Conservation (phyloP, 2,888 invertebrate species). For the Noctua janthe region DNA sequence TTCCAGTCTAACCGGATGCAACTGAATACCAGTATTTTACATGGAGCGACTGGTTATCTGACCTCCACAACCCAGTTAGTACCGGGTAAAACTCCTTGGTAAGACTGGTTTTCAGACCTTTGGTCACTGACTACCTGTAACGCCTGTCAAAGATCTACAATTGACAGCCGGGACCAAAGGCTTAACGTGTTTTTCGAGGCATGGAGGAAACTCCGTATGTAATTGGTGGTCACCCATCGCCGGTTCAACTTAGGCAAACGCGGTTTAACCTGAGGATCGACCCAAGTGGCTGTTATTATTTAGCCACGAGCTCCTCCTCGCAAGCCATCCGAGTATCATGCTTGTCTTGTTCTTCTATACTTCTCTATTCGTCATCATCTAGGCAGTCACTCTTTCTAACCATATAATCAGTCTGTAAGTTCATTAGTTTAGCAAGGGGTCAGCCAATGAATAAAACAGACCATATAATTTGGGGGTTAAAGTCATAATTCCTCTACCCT, state of each 20-base stretch:
- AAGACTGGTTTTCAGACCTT: neutral
- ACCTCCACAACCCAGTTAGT: neutral
- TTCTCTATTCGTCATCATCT: neutral
- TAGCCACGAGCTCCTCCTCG: neutral
- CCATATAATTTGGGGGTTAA: constrained; percentile 20
- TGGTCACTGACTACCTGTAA: neutral
- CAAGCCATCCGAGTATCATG: neutral
- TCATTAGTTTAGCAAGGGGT: constrained; percentile 3
- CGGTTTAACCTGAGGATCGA: neutral
- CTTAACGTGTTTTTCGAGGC: neutral
- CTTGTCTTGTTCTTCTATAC: neutral
- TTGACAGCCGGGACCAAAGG: neutral
- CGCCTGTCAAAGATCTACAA: neutral
- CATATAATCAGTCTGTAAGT: neutral
- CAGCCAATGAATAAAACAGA: constrained; percentile 24
- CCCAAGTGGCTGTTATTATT: neutral
- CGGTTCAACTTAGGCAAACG: neutral
- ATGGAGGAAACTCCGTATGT: neutral
- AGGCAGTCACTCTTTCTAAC: neutral
- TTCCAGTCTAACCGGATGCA: neutral
- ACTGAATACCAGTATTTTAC: neutral
- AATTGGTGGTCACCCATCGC: neutral
- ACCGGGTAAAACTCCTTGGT: neutral
- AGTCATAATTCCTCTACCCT: constrained; percentile 24
- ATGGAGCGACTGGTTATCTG: neutral